These are phyloP conservation scores for Euura saliciscinereae DNA, from an alignment of 1,140 invertebrate species.

Conservation along the genomic window DNA sequence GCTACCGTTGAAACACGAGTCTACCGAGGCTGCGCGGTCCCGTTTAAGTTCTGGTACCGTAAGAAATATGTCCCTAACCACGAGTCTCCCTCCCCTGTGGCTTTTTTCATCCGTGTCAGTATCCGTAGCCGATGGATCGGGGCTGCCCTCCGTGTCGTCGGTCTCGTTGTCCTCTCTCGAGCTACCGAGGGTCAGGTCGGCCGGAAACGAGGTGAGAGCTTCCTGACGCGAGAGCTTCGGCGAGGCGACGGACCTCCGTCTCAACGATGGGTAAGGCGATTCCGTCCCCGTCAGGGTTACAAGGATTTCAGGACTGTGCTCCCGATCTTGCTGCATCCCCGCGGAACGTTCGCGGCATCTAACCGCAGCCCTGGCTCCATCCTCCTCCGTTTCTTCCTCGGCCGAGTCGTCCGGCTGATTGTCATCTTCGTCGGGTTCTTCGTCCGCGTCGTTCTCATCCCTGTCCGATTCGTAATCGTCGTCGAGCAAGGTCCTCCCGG, in stretches of 20 bases:
- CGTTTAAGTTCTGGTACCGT: conserved; percentile 81
- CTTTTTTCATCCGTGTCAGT: conserved; percentile 28
- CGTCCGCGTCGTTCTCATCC: conserved; percentile 56
- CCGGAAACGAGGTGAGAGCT: conserved; percentile 69
- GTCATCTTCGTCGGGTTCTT: conserved; percentile 27
- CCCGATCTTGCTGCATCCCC: neutral
- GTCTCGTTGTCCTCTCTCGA: conserved; percentile 67
- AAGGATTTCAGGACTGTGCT: conserved; percentile 62
- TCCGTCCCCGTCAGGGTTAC: conserved; percentile 70
- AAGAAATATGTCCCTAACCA: conserved; percentile 77
- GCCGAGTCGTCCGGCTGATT: conserved; percentile 22
- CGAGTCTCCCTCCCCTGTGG: conserved; percentile 41
- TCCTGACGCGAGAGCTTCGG: conserved; percentile 76
- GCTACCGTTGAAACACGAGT: conserved; percentile 70
- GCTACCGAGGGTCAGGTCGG: conserved; percentile 70
- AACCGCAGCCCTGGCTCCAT: conserved; percentile 32
- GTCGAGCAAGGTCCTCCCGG: conserved; percentile 40
- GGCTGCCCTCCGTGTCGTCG: conserved; percentile 42
- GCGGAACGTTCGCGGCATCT: conserved; percentile 10
- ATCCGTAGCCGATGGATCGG: conserved; percentile 28
- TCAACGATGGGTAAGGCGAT: conserved; percentile 37
- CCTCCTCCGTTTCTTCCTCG: conserved; percentile 31
- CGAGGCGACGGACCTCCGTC: conserved; percentile 56
- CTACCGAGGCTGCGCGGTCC: conserved; percentile 83
- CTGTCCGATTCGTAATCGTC: conserved; percentile 54